These are phyloP conservation scores for Porites lobata DNA, from an alignment of 92 coral and sea anemone species.

Conservation along the genomic window DNA sequence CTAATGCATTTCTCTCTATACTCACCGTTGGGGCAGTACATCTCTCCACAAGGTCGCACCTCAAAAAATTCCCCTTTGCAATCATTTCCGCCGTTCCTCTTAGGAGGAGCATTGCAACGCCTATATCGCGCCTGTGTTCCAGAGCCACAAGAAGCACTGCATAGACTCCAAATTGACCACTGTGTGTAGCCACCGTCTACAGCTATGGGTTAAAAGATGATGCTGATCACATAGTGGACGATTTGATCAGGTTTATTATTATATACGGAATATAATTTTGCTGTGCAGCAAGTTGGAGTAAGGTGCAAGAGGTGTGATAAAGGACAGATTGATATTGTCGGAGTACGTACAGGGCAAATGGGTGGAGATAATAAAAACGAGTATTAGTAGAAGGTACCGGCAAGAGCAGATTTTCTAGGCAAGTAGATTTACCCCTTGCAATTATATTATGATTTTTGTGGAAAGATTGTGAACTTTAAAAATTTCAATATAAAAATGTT, in stretches of 20 bases:
- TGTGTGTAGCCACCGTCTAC: slow-evolving; percentile 25
- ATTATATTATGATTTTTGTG: too few species aligned
- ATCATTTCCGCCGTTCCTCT: slow-evolving; percentile 8
- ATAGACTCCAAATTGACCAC: slow-evolving; percentile 24
- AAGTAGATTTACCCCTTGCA: too few species aligned
- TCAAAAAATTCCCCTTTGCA: not conserved
- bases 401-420: too few species aligned
- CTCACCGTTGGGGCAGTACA: slow-evolving; percentile 2
- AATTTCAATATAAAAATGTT: too few species aligned
- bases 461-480: too few species aligned
- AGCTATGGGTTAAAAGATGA: not conserved
- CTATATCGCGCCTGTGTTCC: slow-evolving; percentile 6
- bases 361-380: too few species aligned
- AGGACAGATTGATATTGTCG: not conserved
- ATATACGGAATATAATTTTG: not conserved
- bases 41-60: not conserved
- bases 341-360: too few species aligned
- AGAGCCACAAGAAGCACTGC: slow-evolving; percentile 15
- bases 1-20: not conserved
- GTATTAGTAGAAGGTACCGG: too few species aligned
- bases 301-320: not conserved
- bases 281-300: not conserved
- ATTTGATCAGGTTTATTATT: not conserved
- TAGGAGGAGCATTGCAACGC: slow-evolving; percentile 10
- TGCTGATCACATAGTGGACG: not conserved